A percentile compares a stretch with the other conserved stretches of the same genome.
Conservation (phyloP, 2,888 invertebrate genomes). For the Meganola albula region DNA sequence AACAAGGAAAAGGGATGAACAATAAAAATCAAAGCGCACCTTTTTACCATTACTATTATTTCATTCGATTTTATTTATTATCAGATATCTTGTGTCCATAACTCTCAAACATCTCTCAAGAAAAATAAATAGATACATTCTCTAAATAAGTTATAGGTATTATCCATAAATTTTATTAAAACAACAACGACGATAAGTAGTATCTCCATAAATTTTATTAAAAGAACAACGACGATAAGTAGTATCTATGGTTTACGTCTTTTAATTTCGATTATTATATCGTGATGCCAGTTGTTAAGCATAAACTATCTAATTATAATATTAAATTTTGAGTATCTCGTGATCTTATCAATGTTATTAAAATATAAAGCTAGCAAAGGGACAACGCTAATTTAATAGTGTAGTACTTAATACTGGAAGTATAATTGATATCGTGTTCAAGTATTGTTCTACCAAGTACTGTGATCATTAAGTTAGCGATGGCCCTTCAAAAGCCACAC, state of each 20-base stretch:
- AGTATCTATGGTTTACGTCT: conserved; percentile 43
- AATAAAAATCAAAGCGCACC: conserved; percentile 66
- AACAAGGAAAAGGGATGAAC: conserved; percentile 20
- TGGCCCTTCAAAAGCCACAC: no score
- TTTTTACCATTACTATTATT: conserved; percentile 52
- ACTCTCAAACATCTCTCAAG: conserved; percentile 46
- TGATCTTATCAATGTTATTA: conserved; percentile 14
- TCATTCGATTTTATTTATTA: conserved; percentile 42
- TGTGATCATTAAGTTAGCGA: no score
- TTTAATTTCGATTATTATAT: conserved; percentile 33
- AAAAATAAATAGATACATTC: conserved; percentile 50
- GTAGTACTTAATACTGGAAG: no score
- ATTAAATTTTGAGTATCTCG: conserved; percentile 19
- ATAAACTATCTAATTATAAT: conserved; percentile 11
- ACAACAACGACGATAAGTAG: conserved; percentile 51
- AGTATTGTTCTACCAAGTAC: no score
- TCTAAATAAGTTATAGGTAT: conserved; percentile 49
- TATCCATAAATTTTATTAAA: conserved; percentile 46
- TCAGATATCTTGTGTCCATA: conserved; percentile 39
- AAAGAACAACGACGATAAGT: conserved; percentile 52
- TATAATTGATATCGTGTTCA: no score
- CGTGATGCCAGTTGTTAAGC: conserved; percentile 22
- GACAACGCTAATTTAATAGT: no score
- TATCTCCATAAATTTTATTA: conserved; percentile 46
- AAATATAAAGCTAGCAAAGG: no score